phyloP scores from a whole-genome alignment of 2,888 invertebrate species.

The Metopia argyrocephala region DNA sequence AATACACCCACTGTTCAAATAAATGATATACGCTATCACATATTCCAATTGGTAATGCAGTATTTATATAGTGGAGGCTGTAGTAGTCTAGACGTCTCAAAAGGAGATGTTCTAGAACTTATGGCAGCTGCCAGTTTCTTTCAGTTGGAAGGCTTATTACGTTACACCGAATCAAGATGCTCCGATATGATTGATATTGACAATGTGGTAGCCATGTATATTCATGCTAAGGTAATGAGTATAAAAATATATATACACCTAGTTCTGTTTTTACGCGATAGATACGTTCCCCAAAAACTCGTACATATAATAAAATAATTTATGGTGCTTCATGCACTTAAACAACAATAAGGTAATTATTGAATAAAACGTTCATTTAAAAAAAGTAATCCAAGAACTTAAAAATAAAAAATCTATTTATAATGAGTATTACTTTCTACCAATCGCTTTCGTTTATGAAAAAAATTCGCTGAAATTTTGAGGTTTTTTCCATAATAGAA shows the following conservation, averaged over 20 bases:
- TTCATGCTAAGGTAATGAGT: conserved; percentile 89
- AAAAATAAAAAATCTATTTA: no score
- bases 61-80: conserved; percentile 94
- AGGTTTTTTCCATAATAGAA: no score
- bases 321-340: no score
- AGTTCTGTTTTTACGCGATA: no score
- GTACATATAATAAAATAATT: no score
- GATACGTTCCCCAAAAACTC: no score
- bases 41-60: conserved; percentile 94
- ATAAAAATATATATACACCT: neutral
- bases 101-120: conserved; percentile 89
- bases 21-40: conserved; percentile 94
- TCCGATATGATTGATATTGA: conserved; percentile 91
- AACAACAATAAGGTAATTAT: no score
- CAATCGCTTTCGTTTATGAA: no score
- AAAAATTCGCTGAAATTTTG: no score
- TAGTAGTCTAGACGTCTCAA: conserved; percentile 86
- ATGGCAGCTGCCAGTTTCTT: conserved; percentile 96
- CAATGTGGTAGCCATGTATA: conserved; percentile 94
- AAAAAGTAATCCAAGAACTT: no score
- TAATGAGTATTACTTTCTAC: no score
- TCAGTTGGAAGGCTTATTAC: conserved; percentile 89
- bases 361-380: no score
- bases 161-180: conserved; percentile 92
- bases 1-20: conserved; percentile 92